Percentiles rank a stretch among this genome's conserved stretches.
Evolutionary conservation across 2,888 invertebrate species (phyloP).

Genomic region (Tortrix viridana): DNA sequence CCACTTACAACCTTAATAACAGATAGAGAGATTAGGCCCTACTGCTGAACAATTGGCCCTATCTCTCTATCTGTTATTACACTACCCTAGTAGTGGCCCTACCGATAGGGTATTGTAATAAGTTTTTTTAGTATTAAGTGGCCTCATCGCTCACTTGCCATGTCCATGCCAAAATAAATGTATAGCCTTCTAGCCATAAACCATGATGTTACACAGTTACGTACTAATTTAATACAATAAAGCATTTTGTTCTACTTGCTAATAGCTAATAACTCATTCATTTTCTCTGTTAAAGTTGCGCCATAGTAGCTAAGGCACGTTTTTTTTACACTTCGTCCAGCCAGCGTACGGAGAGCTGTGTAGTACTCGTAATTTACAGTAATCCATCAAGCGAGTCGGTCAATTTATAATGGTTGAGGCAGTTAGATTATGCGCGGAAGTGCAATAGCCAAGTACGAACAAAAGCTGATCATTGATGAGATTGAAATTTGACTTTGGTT

Average conservation of each 20-base stretch:
- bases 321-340: slow-evolving; percentile 22
- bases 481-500: not conserved
- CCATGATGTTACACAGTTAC: not conserved
- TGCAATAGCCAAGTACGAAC: slow-evolving; percentile 6
- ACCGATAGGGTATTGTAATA: too few relatives aligned
- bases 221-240: slow-evolving; percentile 27
- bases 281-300: slow-evolving; percentile 27
- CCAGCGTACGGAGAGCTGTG: slow-evolving; percentile 25
- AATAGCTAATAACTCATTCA: slow-evolving; percentile 35
- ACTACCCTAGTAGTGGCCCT: too few relatives aligned
- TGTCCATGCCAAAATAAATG: too few relatives aligned
- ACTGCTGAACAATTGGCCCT: too few relatives aligned
- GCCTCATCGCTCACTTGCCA: too few relatives aligned
- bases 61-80: too few relatives aligned
- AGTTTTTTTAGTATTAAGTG: too few relatives aligned
- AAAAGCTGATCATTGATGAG: not conserved
- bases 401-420: slow-evolving; percentile 22
- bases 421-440: not conserved
- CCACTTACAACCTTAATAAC: too few relatives aligned
- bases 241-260: slow-evolving; percentile 26
- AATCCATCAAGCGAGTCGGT: slow-evolving; percentile 29
- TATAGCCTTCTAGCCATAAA: slow-evolving; percentile 13
- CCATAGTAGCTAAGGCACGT: slow-evolving; percentile 15
- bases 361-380: slow-evolving; percentile 25
- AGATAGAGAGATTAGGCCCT: too few relatives aligned